Base-by-base conservation (phyloP, 2,888 invertebrate species). In the Hydriomena furcata region DNA sequence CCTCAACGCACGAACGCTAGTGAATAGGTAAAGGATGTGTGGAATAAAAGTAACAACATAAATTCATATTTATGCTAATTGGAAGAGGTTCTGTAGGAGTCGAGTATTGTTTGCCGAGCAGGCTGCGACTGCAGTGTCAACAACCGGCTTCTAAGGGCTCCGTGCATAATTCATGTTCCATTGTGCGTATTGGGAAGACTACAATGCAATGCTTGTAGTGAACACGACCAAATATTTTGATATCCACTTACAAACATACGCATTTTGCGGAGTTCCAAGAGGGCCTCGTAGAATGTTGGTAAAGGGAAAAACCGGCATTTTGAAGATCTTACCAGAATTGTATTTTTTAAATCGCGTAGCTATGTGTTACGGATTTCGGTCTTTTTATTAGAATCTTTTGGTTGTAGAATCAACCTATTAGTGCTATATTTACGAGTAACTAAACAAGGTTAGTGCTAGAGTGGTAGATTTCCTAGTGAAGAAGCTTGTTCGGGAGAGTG, bases 81-180 rank as follows among this genome's bases (percentile, higher is more conserved):
- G 58, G 52, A 63, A 65, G 64, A 71, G 68, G 64, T 61, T 60
- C 63, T 46, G 46, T 63, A 59, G 65, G 61, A 56, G 30, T 43
- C 21, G 30, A 57, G 61, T 65, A 66, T 71, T 73, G 69, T 71
- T 65, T 61, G 57, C 38, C 25, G 50, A 40, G 62, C 62, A 46
- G 55, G 58, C 56, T 59, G 62, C 56, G 52, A 38, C 51, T 17
- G 56, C 59, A 54, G 70, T 71, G 84, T 84, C 84, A 82, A 77
- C 76, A 83, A 84, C 83, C 84, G 68, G 71, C 63, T 66, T 57
- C 57, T 67, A 71, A 73, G 71, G 70, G 55, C 57, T 30, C 69
- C 65, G 75, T 83, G 83, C 82, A 83, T 84, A 78, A 83, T 84
- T 82, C 83, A 84, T 82, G 68, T 49, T 54, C 74, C 72, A 78